Evolutionary conservation across 2,797 vertebrate species (phyloP).

Genomic region (Gouania willdenowi): DNA sequence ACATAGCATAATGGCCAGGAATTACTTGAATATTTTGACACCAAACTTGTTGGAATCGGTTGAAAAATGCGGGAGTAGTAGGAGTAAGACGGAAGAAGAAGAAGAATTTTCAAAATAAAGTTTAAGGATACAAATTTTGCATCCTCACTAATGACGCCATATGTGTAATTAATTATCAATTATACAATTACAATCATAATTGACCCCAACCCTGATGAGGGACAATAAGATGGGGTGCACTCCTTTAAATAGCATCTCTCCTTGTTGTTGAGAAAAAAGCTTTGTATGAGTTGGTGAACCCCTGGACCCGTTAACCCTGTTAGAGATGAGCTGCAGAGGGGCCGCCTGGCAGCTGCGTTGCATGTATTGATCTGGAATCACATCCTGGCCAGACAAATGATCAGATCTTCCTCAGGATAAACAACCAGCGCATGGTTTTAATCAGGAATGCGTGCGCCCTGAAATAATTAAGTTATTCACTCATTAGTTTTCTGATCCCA

Average conservation of each 20-base stretch:
- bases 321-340: conserved; percentile 24
- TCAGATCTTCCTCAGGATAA: conserved; percentile 60
- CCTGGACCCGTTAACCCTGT: conserved; percentile 36
- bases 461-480: conserved; percentile 49
- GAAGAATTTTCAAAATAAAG: too few relatives aligned
- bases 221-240: not conserved
- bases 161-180: too few relatives aligned
- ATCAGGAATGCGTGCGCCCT: conserved; percentile 58
- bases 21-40: too few relatives aligned
- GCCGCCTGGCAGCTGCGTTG: conserved; percentile 46
- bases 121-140: too few relatives aligned
- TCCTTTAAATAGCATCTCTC: conserved; percentile 22
- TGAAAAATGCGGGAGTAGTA: too few relatives aligned
- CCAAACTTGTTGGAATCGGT: too few relatives aligned
- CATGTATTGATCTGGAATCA: conserved; percentile 62
- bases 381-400: conserved; percentile 69
- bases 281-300: conserved; percentile 32
- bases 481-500: conserved; percentile 48
- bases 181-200: too few relatives aligned
- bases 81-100: too few relatives aligned
- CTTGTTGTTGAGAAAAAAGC: conserved; percentile 32
- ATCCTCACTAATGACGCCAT: too few relatives aligned
- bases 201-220: too few relatives aligned
- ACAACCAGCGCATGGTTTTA: conserved; percentile 56
- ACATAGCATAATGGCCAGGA: too few relatives aligned